Base-by-base conservation (phyloP, 2,888 invertebrate species). In the Xestia rhomboidea region DNA sequence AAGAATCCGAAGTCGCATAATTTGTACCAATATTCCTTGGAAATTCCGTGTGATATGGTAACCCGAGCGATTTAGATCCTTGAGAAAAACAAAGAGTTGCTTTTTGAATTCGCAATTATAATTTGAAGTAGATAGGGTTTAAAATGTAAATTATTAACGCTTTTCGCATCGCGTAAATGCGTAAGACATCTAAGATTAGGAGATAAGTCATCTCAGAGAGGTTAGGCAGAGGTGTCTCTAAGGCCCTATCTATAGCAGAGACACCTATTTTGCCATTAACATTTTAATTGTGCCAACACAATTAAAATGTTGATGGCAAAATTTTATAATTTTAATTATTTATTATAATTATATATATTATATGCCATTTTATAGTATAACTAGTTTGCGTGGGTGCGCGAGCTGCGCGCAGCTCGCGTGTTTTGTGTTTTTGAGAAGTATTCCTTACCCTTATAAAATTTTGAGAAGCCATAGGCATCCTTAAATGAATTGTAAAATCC, bases 1-100 rank as follows among this genome's bases (percentile, higher is more conserved):
- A 93, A 93, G 94, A 93, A 94, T 94, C 89, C 93, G 88, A 87
- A 87, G 91, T 92, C 91, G 95, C 89, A 95, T 95, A 95, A 95
- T 95, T 95, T 95, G 95, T 94, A 93, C 90, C 91, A 92, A 91
- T 92, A 91, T 91, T 88, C 89, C 86, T 77, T 87, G 89, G 88
- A 86, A 88, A 88, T 87, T 24, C 67, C 63, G 80, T 83, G 88
- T 86, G 88, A 88, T 89, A 88, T 87, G 86, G 87, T 79, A 83
- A 87, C 83, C 66, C 71, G 77, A 73, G 27, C 86, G 87, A 88
- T 88, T 87, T 87, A 83, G 87, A 88, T 88, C 79, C 86, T 66
- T 54, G 71, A 51, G 64, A 77, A 78, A 83, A 83, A 86, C 82
- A 84, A 87, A 86, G 83, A 70, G 74, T 64, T 71, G 72, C 77